A percentile compares a stretch with the other conserved stretches of the same genome.
phyloP scores from a whole-genome alignment of 1,140 invertebrate genomes.

The Brachionus rubens region DNA sequence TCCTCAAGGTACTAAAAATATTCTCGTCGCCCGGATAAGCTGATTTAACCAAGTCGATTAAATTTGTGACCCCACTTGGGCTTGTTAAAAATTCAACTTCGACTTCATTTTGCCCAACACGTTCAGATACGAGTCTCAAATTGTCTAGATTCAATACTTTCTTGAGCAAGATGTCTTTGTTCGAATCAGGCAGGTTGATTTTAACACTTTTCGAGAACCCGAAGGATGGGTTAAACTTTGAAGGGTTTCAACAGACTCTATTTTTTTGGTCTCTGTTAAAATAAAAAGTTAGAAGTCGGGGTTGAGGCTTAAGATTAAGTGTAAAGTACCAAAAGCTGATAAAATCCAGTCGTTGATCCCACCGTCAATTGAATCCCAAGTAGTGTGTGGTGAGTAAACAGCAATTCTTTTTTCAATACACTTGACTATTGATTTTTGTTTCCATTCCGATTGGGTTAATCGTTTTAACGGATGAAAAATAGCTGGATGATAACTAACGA shows the following conservation, averaged over 20 bases:
- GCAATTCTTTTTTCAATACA: constrained; percentile 82
- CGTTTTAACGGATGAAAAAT: constrained; percentile 81
- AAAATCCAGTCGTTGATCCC: constrained; percentile 45
- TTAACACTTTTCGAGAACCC: too few species aligned
- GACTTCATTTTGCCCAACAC: too few species aligned
- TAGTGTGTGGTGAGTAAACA: constrained; percentile 87
- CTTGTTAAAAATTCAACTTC: constrained; percentile 40
- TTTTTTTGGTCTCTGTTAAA: too few species aligned
- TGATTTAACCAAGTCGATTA: constrained; percentile 8
- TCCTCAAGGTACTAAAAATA: neutral
- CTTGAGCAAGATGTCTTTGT: too few species aligned
- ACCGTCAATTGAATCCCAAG: constrained; percentile 50
- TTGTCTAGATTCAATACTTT: neutral
- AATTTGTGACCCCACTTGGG: neutral
- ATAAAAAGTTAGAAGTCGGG: too few species aligned
- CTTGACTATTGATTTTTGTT: constrained; percentile 75
- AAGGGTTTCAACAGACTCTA: too few species aligned
- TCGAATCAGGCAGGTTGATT: too few species aligned
- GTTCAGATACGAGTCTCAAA: neutral
- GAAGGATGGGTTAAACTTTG: too few species aligned
- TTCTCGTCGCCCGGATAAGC: neutral
- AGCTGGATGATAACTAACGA: constrained; percentile 91
- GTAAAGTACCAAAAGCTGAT: constrained; percentile 30
- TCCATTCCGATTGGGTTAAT: constrained; percentile 69
- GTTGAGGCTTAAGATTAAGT: too few species aligned